Evolutionary conservation across 2,888 invertebrate species (phyloP).

Genomic region (Frankliniella intonsa): DNA sequence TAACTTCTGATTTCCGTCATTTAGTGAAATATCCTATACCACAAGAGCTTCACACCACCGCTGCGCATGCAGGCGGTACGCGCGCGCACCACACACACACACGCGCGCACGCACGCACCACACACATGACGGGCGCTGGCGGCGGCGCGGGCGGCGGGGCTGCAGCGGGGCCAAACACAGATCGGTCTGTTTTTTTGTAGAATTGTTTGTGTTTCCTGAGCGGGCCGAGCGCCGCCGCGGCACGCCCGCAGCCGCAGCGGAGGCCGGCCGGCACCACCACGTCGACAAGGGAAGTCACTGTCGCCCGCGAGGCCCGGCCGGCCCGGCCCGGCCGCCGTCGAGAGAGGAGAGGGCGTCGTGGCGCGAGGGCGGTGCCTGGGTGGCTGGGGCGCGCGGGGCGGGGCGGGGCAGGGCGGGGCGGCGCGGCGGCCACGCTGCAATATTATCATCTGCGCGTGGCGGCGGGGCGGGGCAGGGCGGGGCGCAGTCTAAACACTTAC

Average conservation of each 20-base stretch:
- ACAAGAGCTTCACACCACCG: too few species aligned
- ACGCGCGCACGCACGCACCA: too few species aligned
- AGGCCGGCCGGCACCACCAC: too few species aligned
- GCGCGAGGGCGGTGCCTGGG: background rate
- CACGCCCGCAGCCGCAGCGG: background rate
- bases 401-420: too few species aligned
- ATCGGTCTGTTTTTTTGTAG: slow-evolving; percentile 7
- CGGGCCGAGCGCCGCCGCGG: background rate
- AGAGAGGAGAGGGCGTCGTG: background rate
- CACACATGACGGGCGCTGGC: too few species aligned
- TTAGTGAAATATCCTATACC: too few species aligned
- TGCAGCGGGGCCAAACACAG: background rate
- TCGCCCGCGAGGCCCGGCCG: too few species aligned
- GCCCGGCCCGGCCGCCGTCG: too few species aligned
- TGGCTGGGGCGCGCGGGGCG: background rate
- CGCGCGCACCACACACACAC: background rate
- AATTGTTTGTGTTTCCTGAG: slow-evolving; percentile 21
- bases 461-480: too few species aligned
- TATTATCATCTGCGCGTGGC: background rate
- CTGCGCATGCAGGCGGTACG: background rate
- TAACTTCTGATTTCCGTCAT: too few species aligned
- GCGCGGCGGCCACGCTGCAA: background rate
- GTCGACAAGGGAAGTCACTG: too few species aligned
- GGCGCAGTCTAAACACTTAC: too few species aligned
- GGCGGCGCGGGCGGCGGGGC: background rate